Evolutionary conservation across 2,797 vertebrate species (phyloP), one percentile per base, ranked within the genome.

Genomic region (Chrysocyon brachyurus): DNA sequence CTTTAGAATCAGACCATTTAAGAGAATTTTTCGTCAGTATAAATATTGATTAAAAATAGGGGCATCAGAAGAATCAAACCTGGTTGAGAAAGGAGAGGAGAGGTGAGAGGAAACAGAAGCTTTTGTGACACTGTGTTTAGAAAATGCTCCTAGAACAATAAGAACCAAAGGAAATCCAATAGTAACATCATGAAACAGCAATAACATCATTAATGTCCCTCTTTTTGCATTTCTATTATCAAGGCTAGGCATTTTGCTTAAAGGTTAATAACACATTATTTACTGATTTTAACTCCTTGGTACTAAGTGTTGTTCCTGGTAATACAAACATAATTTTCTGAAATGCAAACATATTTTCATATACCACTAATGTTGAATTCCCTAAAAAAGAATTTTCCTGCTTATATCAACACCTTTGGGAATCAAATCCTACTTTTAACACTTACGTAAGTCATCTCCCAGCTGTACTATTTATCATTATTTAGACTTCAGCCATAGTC

Each of bases 331-430:
- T 73, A 81, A 64, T 56, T 96, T 96, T 87, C 75, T 77, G 57
- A 97, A 95, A 97, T 68, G 75, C 90, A 95, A 94, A 94, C 88
- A 72, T 68, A 82, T 91, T 85, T 85, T 97, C 92, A 97, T 87
- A 97, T 97, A 82, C 86, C 31, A 26, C 24, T 86, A 94, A 91
- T 78, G 87, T 81, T 87, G 77, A 96, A 73, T 85, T 93, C 84
- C 85, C 79, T 79, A 88, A 96, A 92, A 92, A 68, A 89, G 88
- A 86, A 85, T 79, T 90, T 88, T 57, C 70, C 78, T 75, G 49
- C 40, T 79, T 93, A 24, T 68, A 92, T 46, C 31, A 31, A 87
- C 63, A 83, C 52, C 54, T 92, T 90, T 90, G 52, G n/a, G 66
- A 93, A 75, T 66, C 77, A 92, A 96, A 72, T 15, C 16, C 84